Conservation (phyloP, 2,888 invertebrate species). For the Ormia ochracea region DNA sequence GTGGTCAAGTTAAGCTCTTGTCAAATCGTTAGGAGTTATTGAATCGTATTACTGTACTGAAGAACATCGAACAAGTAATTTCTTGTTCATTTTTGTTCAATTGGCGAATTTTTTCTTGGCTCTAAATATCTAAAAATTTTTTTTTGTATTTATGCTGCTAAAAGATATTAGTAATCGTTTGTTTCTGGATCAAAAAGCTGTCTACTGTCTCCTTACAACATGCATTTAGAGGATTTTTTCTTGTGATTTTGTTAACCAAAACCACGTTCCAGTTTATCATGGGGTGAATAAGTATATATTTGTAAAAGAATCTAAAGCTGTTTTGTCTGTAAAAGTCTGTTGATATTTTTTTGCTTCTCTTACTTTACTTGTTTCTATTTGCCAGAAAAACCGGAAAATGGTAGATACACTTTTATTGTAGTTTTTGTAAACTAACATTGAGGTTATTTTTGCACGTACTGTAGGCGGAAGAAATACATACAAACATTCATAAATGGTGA, state of each 20-base stretch:
- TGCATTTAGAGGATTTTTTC: slow-evolving; percentile 25
- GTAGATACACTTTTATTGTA: slow-evolving; percentile 49
- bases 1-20: no score
- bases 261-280: slow-evolving; percentile 45
- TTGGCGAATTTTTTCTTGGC: neutral
- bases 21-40: no score
- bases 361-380: slow-evolving; percentile 27
- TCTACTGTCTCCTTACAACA: slow-evolving; percentile 30
- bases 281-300: slow-evolving; percentile 4
- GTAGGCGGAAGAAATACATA: slow-evolving; percentile 59
- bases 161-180: neutral
- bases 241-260: slow-evolving; percentile 26
- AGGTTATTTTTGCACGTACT: slow-evolving; percentile 58
- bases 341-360: slow-evolving; percentile 5
- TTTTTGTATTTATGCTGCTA: slow-evolving; percentile 9
- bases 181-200: slow-evolving; percentile 30
- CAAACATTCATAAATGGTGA: slow-evolving; percentile 30
- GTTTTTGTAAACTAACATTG: slow-evolving; percentile 48
- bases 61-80: no score
- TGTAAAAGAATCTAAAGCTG: slow-evolving; percentile 27
- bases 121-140: slow-evolving; percentile 12
- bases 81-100: no score
- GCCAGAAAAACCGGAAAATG: slow-evolving; percentile 59
- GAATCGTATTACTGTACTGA: no score
- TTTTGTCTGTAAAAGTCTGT: slow-evolving; percentile 35